Evolutionary conservation across 2,113 vertebrate species (phyloP).

Genomic region (Mormyrus lacerda): DNA sequence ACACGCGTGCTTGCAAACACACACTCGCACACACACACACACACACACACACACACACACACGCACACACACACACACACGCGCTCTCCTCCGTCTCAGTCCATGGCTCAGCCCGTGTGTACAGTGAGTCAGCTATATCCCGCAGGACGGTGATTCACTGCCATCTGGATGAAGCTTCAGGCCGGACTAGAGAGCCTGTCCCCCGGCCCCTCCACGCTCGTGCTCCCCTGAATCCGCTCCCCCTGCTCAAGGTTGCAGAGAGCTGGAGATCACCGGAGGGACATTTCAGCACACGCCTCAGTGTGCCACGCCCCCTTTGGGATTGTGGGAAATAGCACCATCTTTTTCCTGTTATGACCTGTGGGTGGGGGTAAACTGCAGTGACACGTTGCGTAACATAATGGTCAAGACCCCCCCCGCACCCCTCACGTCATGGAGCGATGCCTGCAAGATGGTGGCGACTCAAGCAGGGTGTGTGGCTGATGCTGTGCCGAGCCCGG

Average conservation of each 20-base stretch:
- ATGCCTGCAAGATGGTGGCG: background rate
- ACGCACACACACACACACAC: constrained; percentile 8
- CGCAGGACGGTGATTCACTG: constrained; percentile 50
- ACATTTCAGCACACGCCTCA: background rate
- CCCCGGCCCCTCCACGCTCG: background rate
- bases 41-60: no score
- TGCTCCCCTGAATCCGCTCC: constrained; percentile 28
- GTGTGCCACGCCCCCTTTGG: background rate
- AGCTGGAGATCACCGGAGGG: background rate
- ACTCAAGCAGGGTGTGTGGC: background rate
- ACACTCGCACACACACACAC: no score
- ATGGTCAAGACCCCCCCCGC: background rate
- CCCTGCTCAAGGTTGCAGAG: background rate
- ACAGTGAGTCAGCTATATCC: constrained; percentile 30
- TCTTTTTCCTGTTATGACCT: background rate
- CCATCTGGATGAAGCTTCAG: constrained; percentile 44
- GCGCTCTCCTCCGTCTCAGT: background rate
- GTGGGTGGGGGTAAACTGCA: background rate
- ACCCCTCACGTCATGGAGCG: background rate
- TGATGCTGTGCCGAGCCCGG: background rate
- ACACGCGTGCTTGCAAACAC: background rate
- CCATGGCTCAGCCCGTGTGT: background rate
- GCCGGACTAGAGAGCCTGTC: background rate
- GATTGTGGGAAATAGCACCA: background rate
- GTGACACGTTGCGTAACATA: background rate